phyloP scores from a whole-genome alignment of 2,113 vertebrate species.

The Misgurnus mizolepis region DNA sequence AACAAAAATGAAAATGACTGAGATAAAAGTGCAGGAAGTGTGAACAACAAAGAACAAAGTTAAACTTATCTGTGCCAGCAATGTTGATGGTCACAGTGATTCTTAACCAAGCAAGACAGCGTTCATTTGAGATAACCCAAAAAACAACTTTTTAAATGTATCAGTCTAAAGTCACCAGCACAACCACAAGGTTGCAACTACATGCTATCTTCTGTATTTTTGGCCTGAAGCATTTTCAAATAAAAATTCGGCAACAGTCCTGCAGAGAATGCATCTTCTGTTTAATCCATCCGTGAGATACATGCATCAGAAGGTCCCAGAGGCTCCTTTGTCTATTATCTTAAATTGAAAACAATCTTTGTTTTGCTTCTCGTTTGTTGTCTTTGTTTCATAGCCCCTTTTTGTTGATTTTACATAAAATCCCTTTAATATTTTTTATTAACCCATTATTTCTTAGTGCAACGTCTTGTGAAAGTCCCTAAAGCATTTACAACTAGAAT shows the following conservation, averaged over 20 bases:
- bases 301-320: slow-evolving; percentile 1
- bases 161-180: not conserved
- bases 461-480: not conserved
- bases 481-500: slow-evolving; percentile 3
- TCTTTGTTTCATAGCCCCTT: not conserved
- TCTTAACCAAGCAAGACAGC: not conserved
- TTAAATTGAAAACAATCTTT: slow-evolving; percentile 21
- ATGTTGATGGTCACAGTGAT: not conserved
- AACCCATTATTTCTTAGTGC: not conserved
- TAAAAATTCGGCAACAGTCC: not conserved
- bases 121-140: not conserved
- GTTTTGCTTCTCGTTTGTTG: not conserved
- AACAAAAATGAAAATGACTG: no score
- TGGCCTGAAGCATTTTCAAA: slow-evolving; percentile 19
- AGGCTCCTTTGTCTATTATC: slow-evolving; percentile 3
- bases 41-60: not conserved
- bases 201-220: slow-evolving; percentile 10
- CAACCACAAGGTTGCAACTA: slow-evolving; percentile 6
- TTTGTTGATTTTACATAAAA: not conserved
- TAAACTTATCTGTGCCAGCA: not conserved
- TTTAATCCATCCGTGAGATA: slow-evolving; percentile 22
- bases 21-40: no score
- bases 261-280: slow-evolving; percentile 21
- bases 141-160: not conserved
- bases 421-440: not conserved